A percentile compares a stretch with the other conserved stretches of the same genome.
phyloP scores from a whole-genome alignment of 1,140 invertebrate genomes.

The Aporrectodea caliginosa region DNA sequence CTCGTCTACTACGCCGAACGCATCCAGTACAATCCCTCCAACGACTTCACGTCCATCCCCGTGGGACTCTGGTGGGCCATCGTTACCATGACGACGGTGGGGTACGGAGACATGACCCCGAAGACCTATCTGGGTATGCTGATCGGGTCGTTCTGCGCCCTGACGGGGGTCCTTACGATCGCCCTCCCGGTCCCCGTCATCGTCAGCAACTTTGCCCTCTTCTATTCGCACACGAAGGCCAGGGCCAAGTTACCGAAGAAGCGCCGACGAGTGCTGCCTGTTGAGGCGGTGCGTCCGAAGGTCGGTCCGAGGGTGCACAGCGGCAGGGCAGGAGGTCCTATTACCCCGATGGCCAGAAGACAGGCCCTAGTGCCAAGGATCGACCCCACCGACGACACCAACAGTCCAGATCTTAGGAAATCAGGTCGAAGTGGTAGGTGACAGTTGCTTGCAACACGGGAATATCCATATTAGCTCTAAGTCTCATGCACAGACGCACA shows the following conservation, averaged over 20 bases:
- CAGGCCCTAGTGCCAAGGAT: background rate
- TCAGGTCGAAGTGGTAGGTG: background rate
- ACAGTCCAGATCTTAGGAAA: background rate
- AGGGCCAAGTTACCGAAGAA: constrained; percentile 83
- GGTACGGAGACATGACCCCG: constrained; percentile 84
- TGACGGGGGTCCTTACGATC: constrained; percentile 85
- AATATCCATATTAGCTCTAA: background rate
- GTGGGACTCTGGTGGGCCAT: constrained; percentile 61
- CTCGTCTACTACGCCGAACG: constrained; percentile 98
- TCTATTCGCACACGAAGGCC: constrained; percentile 87
- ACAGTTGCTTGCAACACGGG: background rate
- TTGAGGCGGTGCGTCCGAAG: constrained; percentile 61
- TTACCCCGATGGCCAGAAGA: background rate
- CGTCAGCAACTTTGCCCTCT: constrained; percentile 89
- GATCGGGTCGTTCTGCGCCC: constrained; percentile 75
- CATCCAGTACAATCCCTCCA: constrained; percentile 89
- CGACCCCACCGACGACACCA: background rate
- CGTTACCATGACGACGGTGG: constrained; percentile 60
- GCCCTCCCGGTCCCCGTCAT: constrained; percentile 89
- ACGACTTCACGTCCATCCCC: constrained; percentile 94
- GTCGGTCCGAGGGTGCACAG: background rate
- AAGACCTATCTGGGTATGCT: constrained; percentile 74
- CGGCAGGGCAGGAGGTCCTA: constrained; percentile 13
- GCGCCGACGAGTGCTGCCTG: constrained; percentile 79
- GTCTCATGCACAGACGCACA: no score